Evolutionary conservation across 2,797 vertebrate genomes (phyloP).

Genomic region (Megalops cyprinoides): DNA sequence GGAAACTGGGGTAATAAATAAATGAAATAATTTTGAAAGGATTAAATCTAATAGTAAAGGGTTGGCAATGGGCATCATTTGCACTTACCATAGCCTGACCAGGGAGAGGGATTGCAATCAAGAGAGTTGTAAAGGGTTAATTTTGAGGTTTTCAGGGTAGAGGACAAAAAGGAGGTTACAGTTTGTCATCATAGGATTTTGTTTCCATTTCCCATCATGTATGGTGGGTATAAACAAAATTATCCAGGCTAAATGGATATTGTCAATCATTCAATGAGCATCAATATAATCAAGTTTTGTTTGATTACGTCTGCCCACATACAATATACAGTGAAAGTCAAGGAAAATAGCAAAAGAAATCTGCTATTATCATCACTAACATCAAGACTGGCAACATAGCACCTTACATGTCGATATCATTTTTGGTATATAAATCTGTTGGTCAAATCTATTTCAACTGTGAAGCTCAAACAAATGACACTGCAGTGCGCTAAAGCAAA

Average conservation of each 20-base stretch:
- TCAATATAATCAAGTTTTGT: neutral
- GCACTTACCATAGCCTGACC: constrained; percentile 98
- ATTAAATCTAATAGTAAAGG: constrained; percentile 3
- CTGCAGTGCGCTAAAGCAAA: too few species aligned
- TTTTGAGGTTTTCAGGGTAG: constrained; percentile 73
- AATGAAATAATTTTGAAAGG: constrained; percentile 21
- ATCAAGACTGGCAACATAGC: neutral
- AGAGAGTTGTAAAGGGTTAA: constrained; percentile 84
- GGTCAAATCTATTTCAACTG: too few species aligned
- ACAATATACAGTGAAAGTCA: neutral
- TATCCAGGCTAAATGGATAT: constrained; percentile 4
- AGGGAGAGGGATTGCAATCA: constrained; percentile 86
- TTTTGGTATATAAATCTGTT: too few species aligned
- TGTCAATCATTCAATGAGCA: neutral
- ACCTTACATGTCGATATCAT: too few species aligned
- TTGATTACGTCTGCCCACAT: neutral
- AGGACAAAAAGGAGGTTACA: constrained; percentile 69
- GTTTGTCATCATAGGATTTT: constrained; percentile 8
- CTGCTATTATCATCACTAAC: too few species aligned
- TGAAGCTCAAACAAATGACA: too few species aligned
- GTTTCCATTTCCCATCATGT: neutral
- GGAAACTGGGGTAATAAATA: constrained; percentile 8
- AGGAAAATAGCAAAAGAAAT: neutral
- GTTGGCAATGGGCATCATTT: constrained; percentile 30
- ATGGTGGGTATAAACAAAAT: neutral